Evolutionary conservation across 2,113 vertebrate genomes (phyloP), one percentile per base, ranked within the genome.

Genomic region (Dermatemys mawii): DNA sequence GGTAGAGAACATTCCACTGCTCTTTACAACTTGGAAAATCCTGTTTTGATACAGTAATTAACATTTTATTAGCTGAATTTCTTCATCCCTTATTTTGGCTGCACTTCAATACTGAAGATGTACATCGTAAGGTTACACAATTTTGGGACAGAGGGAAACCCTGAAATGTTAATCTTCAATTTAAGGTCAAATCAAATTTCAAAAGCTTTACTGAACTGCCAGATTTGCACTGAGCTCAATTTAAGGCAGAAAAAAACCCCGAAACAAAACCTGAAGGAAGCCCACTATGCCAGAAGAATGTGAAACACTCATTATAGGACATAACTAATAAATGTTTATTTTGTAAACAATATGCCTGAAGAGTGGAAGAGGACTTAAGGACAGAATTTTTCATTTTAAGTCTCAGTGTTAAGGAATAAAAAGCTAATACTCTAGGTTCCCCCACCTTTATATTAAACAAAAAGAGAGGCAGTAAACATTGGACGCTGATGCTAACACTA

Each of bases 61-160:
- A 83, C 53, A 78, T 96, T 97, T 96, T 95, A 94, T 95, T 81
- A 95, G 67, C 46, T 95, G 46, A 27, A 90, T 95, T 96, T 44
- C 57, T 86, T 93, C 35, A 78, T 93, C 53, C 13, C 89, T 92
- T 90, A 67, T 57, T 91, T 94, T 94, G 86, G 81, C 92, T 94
- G 94, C 53, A 67, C 46, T 96, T 89, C 83, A 83, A 81, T 73
- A 16, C 82, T 50, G 85, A 91, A 88, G 16, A 50, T 67, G 3
- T 46, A 86, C 88, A 60, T 84, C 53, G 2, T 84, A 94, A 93
- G 78, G 81, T 88, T 94, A 81, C 83, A 95, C 94, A 96, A 93
- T 88, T 21, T 35, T 92, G 70, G 22, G 24, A 24, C 5, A 44
- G 10, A 75, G 22, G 5, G 21, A 75, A 44, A 75, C 21, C 5